Evolutionary conservation across 2,888 invertebrate genomes (phyloP).

Genomic region (Apantesis nais): DNA sequence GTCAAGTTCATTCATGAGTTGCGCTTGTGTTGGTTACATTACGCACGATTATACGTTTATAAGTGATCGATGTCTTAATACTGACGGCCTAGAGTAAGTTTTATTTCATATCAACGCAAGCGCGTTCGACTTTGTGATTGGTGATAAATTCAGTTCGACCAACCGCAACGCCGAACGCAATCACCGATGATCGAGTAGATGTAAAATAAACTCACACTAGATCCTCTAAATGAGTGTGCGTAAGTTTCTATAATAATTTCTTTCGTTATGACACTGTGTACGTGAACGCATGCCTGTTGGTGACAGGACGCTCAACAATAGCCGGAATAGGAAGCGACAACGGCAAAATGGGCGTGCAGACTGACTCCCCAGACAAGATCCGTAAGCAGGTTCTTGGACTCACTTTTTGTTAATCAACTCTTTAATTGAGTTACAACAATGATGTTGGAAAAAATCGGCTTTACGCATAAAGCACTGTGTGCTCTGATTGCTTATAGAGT

Average conservation of each 20-base stretch:
- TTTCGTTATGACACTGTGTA: constrained; percentile 51
- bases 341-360: constrained; percentile 74
- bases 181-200: neutral
- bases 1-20: constrained; percentile 76
- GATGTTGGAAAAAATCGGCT: constrained; percentile 54
- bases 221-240: constrained; percentile 31
- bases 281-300: constrained; percentile 66
- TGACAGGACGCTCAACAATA: constrained; percentile 82
- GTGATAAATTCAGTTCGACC: neutral
- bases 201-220: neutral
- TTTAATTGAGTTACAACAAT: constrained; percentile 65
- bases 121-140: neutral
- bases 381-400: constrained; percentile 72
- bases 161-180: neutral
- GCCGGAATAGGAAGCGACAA: constrained; percentile 83
- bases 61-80: constrained; percentile 36
- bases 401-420: constrained; percentile 64
- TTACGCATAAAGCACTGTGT: constrained; percentile 64
- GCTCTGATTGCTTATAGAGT: constrained; percentile 57
- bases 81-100: constrained; percentile 1
- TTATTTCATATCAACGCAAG: neutral
- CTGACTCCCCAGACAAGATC: constrained; percentile 74
- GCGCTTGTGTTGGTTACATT: constrained; percentile 47
- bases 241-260: constrained; percentile 48
- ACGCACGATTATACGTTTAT: constrained; percentile 32